phyloP scores from a whole-genome alignment of 2,797 vertebrate genomes.

The Crenichthys baileyi region DNA sequence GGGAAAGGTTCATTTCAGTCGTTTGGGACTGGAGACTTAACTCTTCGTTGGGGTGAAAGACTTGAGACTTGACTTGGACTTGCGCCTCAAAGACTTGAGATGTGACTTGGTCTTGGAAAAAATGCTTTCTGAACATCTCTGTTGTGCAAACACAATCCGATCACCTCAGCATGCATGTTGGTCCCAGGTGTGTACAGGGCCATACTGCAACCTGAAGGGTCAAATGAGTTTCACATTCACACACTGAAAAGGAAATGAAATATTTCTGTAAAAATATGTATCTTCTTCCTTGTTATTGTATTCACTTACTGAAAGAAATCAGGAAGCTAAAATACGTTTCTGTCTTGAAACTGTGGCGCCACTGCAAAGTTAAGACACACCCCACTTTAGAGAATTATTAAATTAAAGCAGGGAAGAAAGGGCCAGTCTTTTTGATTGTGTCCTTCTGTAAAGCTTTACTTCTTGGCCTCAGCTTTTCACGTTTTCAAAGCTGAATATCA shows the following conservation, averaged over 20 bases:
- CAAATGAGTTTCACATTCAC: constrained; percentile 20
- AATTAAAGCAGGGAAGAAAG: constrained; percentile 8
- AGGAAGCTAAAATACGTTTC: constrained; percentile 1
- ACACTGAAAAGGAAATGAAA: constrained; percentile 24
- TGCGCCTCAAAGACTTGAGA: neutral
- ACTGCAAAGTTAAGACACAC: constrained; percentile 16
- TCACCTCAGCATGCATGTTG: neutral
- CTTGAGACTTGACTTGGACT: neutral
- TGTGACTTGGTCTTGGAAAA: neutral
- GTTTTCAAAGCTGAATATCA: constrained; percentile 84
- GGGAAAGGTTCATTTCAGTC: too few species aligned
- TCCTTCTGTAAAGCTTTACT: constrained; percentile 39
- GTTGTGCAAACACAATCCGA: neutral
- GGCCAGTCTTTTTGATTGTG: constrained; percentile 10
- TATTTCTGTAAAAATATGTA: constrained; percentile 15
- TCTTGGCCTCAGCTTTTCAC: constrained; percentile 74
- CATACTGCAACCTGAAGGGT: constrained; percentile 34
- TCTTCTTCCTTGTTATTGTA: constrained; percentile 15
- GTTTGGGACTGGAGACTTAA: too few species aligned
- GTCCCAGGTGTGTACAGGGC: neutral
- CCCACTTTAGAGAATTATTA: constrained; percentile 9
- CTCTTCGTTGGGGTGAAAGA: too few species aligned
- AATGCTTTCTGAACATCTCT: neutral
- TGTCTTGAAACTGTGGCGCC: constrained; percentile 5
- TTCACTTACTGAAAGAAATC: constrained; percentile 6